Evolutionary conservation across 1,140 invertebrate genomes (phyloP).

Genomic region (Eufriesea mexicana): DNA sequence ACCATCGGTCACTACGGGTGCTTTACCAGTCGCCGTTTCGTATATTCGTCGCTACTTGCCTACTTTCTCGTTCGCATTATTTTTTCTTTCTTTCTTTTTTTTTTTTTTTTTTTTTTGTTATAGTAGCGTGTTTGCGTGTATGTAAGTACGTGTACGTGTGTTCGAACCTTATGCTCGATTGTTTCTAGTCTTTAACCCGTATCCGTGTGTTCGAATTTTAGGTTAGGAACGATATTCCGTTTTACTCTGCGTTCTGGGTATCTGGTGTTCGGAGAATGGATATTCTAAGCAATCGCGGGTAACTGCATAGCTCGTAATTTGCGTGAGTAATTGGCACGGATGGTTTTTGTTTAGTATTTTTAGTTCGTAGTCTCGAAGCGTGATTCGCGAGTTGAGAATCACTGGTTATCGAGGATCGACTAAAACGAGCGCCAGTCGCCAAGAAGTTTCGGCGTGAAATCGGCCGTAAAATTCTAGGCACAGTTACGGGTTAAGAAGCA

Average conservation of each 20-base stretch:
- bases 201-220: not conserved
- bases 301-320: no score
- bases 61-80: slow-evolving; percentile 21
- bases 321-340: no score
- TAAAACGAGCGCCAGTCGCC: not conserved
- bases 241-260: no score
- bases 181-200: slow-evolving; percentile 1
- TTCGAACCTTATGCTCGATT: not conserved
- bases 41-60: slow-evolving; percentile 28
- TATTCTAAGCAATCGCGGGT: no score
- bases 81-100: not conserved
- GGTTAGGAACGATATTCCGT: not conserved
- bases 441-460: not conserved
- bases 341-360: no score
- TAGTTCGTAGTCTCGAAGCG: not conserved
- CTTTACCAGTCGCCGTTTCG: slow-evolving; percentile 53
- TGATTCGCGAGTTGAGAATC: not conserved
- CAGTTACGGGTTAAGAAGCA: slow-evolving; percentile 29
- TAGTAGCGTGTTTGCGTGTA: no score
- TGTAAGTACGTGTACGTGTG: not conserved
- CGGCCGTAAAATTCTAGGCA: not conserved
- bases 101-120: not conserved
- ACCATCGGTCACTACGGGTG: slow-evolving; percentile 64
- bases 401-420: not conserved
- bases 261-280: no score